phyloP scores from a whole-genome alignment of 1,140 invertebrate genomes.

The Mycetomoellerius zeteki region DNA sequence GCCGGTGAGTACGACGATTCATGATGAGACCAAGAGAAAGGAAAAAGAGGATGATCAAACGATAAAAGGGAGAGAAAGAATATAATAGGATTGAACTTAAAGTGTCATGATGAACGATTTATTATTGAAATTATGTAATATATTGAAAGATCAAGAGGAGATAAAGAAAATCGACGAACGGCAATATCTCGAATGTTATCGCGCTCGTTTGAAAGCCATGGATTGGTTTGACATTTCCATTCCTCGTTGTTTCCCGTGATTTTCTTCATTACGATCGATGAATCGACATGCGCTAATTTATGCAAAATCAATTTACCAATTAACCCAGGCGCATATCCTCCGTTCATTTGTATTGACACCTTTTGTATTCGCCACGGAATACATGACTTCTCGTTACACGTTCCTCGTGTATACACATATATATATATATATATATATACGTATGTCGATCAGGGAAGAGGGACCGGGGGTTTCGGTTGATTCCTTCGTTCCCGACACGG shows the following conservation, averaged over 20 bases:
- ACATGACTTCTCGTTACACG: conserved; percentile 64
- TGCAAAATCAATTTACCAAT: conserved; percentile 44
- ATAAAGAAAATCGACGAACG: neutral
- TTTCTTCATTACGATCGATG: conserved; percentile 16
- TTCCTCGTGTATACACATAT: conserved; percentile 31
- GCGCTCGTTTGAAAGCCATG: neutral
- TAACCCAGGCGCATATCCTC: conserved; percentile 20
- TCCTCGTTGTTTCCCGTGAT: neutral
- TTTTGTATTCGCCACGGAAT: conserved; percentile 45
- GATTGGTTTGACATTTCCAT: neutral
- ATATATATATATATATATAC: too few species aligned
- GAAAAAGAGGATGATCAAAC: neutral
- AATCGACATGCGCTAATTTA: conserved; percentile 32
- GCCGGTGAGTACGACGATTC: conserved; percentile 36
- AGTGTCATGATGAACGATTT: conserved; percentile 79
- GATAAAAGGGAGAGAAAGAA: conserved; percentile 24
- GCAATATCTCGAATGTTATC: neutral
- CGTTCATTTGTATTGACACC: conserved; percentile 10
- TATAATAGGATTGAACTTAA: conserved; percentile 74
- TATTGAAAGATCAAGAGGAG: neutral
- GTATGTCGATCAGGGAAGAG: conserved; percentile 22
- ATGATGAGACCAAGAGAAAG: neutral
- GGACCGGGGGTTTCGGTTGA: conserved; percentile 13
- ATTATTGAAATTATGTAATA: neutral
- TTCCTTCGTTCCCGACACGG: conserved; percentile 62